A percentile compares a stretch with the other conserved stretches of the same genome.
phyloP scores from a whole-genome alignment of 2,113 vertebrate genomes.

The Chaenocephalus aceratus region DNA sequence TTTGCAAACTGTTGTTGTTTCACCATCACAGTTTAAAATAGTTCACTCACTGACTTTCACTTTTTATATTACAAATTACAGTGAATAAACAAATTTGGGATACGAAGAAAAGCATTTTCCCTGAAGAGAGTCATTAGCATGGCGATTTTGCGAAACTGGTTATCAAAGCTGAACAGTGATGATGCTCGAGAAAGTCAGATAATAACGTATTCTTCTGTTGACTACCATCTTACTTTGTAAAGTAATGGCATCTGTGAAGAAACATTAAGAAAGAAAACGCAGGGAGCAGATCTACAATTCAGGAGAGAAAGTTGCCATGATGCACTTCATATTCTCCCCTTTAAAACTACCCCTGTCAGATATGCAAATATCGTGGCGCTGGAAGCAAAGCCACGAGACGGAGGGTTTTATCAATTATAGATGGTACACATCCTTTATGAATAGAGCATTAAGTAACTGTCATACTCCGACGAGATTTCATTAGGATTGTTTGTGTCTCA shows the following conservation, averaged over 20 bases:
- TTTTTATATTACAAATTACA: background rate
- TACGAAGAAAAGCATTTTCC: background rate
- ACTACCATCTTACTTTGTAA: background rate
- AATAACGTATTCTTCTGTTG: background rate
- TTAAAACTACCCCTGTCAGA: background rate
- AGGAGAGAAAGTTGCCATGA: constrained; percentile 12
- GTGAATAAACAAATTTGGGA: background rate
- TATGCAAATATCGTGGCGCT: constrained; percentile 29
- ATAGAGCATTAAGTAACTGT: constrained; percentile 23
- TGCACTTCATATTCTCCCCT: constrained; percentile 5
- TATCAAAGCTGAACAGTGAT: background rate
- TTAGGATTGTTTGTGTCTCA: constrained; percentile 5
- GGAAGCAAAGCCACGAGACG: constrained; percentile 12
- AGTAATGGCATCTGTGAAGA: background rate
- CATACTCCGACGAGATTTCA: background rate
- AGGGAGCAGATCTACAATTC: constrained; percentile 1
- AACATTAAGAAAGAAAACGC: background rate
- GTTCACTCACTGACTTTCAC: background rate
- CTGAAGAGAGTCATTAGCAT: background rate
- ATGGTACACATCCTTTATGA: constrained; percentile 44
- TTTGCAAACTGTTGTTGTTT: background rate
- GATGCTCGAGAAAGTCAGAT: background rate
- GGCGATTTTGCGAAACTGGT: background rate
- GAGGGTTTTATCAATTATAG: constrained; percentile 49
- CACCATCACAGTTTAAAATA: background rate